A percentile compares a stretch with the other conserved stretches of the same genome.
These are phyloP conservation scores for Nothoprocta pentlandii DNA, from an alignment of 2,113 vertebrate species.

Conservation along the genomic window DNA sequence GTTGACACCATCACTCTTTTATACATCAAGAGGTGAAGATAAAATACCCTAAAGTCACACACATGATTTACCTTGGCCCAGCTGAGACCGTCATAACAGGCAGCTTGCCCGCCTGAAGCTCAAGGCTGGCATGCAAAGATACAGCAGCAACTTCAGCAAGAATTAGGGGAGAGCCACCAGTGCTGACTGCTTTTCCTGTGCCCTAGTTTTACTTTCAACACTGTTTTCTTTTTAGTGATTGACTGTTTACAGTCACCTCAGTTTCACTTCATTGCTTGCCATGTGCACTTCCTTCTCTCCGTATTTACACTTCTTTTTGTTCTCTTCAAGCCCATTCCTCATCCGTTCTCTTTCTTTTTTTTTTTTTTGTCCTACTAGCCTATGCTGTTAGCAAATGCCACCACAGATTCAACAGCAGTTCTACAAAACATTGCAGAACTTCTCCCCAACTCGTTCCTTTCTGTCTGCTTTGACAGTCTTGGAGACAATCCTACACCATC, in stretches of 20 bases:
- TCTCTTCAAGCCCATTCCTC: not conserved
- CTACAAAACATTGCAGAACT: not conserved
- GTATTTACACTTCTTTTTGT: not conserved
- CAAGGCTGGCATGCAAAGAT: not conserved
- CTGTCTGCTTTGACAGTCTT: not conserved
- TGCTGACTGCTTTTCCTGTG: not conserved
- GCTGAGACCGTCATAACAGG: not conserved
- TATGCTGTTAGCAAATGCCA: not conserved
- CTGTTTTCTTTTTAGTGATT: not conserved
- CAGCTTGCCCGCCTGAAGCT: not conserved
- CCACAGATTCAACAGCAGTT: not conserved
- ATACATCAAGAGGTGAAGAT: constrained; percentile 9
- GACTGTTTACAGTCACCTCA: not conserved
- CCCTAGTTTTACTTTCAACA: not conserved
- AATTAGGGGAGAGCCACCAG: not conserved
- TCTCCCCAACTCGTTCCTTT: not conserved
- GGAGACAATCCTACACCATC: not conserved
- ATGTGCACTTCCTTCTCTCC: not conserved
- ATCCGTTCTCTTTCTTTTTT: not conserved
- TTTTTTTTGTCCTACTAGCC: not conserved
- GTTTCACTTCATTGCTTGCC: not conserved
- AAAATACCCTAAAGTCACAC: constrained; percentile 17
- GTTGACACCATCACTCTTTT: not conserved
- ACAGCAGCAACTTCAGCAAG: not conserved
- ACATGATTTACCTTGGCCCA: constrained; percentile 17